Evolutionary conservation across 2,797 vertebrate genomes (phyloP).

Genomic region (Halcyon leucocephala): DNA sequence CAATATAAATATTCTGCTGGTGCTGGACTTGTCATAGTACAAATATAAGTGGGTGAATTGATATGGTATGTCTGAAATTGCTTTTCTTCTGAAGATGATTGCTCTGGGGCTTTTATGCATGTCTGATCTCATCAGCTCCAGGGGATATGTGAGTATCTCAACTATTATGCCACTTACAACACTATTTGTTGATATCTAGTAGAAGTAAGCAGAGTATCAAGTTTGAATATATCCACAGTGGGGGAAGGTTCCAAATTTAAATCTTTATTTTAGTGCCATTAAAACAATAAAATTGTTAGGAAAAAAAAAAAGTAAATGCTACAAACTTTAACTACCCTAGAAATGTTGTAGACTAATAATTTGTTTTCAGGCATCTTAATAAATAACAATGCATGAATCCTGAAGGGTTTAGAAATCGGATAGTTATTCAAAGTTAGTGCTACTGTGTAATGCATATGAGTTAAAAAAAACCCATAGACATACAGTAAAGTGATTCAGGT

Average conservation of each 20-base stretch:
- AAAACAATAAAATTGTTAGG: background rate
- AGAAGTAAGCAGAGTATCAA: background rate
- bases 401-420: background rate
- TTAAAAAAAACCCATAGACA: background rate
- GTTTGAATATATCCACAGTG: background rate
- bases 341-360: background rate
- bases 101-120: slow-evolving; percentile 51
- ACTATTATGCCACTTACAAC: background rate
- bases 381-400: background rate
- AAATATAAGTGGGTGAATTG: slow-evolving; percentile 26
- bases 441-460: background rate
- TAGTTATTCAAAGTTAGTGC: background rate
- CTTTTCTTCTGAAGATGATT: slow-evolving; percentile 40
- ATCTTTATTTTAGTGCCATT: background rate
- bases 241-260: background rate
- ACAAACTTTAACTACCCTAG: background rate
- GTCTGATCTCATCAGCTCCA: slow-evolving; percentile 54
- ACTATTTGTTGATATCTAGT: slow-evolving; percentile 20
- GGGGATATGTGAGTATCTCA: slow-evolving; percentile 7
- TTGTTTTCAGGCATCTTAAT: background rate
- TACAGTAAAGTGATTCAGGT: background rate
- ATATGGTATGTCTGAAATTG: slow-evolving; percentile 46
- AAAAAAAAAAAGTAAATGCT: background rate
- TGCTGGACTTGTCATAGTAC: background rate
- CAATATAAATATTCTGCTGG: background rate